A percentile compares a stretch with the other conserved stretches of the same genome.
Conservation (phyloP, 2,888 invertebrate species). For the Elaeidobius kamerunicus region DNA sequence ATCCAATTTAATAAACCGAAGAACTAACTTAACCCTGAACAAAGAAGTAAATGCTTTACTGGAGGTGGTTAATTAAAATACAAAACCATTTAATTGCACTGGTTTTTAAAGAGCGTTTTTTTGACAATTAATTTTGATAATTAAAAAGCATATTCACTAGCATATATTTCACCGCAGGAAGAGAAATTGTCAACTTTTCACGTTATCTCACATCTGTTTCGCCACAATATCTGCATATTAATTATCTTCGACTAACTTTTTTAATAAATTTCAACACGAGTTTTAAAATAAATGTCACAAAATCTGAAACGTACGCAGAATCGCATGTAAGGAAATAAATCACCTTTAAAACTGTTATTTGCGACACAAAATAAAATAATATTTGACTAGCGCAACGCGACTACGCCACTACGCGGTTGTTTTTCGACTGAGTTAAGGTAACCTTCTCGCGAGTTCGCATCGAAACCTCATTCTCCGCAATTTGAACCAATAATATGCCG, state of each 20-base stretch:
- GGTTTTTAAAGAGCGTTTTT: constrained; percentile 21
- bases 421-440: constrained; percentile 46
- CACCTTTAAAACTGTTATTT: constrained; percentile 14
- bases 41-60: constrained; percentile 3
- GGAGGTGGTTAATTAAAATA: constrained; percentile 34
- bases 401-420: constrained; percentile 31
- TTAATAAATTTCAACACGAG: constrained; percentile 12
- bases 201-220: constrained; percentile 11
- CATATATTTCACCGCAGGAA: constrained; percentile 13
- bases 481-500: constrained; percentile 39
- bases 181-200: constrained; percentile 22
- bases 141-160: no score
- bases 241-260: constrained; percentile 18
- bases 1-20: constrained; percentile 11
- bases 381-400: constrained; percentile 14
- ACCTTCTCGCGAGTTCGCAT: constrained; percentile 47
- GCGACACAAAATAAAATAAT: constrained; percentile 16
- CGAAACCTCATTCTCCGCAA: constrained; percentile 39
- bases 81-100: constrained; percentile 31
- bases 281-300: constrained; percentile 11
- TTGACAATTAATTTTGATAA: no score
- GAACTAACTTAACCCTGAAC: constrained; percentile 11
- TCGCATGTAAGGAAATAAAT: constrained; percentile 5
- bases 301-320: constrained; percentile 6
- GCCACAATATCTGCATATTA: constrained; percentile 15